These are phyloP conservation scores for Porites rus DNA, from an alignment of 92 coral and sea anemone genomes.

Conservation along the genomic window DNA sequence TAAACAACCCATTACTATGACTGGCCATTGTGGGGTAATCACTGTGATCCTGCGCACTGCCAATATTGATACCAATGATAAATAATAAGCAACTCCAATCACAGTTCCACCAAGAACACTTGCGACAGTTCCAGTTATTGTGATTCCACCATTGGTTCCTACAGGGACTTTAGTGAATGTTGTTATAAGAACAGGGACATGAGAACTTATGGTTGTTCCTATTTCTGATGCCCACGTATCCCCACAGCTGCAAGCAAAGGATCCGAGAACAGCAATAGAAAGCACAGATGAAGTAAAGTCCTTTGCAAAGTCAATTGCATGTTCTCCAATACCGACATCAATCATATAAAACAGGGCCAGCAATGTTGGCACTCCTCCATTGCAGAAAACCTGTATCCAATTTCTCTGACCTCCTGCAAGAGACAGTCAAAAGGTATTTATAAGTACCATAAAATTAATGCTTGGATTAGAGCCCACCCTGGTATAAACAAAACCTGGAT, in stretches of 20 bases:
- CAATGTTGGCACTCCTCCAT: conserved; percentile 95
- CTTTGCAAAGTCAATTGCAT: conserved; percentile 93
- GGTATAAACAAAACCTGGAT: no score
- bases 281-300: conserved; percentile 91
- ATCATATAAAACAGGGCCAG: conserved; percentile 77
- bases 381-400: conserved; percentile 97
- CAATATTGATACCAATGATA: conserved; percentile 65
- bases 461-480: no score
- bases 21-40: conserved; percentile 95
- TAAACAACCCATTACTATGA: conserved; percentile 84
- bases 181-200: conserved; percentile 86
- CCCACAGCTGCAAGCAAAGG: conserved; percentile 96
- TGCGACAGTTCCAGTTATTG: conserved; percentile 83
- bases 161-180: conserved; percentile 90
- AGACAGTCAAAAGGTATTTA: background rate
- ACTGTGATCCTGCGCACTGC: conserved; percentile 51
- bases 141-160: conserved; percentile 98
- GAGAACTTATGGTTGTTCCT: conserved; percentile 84
- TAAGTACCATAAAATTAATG: no score
- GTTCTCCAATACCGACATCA: conserved; percentile 93
- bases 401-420: conserved; percentile 95
- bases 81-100: conserved; percentile 84
- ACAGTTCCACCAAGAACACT: conserved; percentile 88
- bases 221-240: conserved; percentile 99
- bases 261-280: conserved; percentile 89